phyloP scores from a whole-genome alignment of 2,888 invertebrate species.

The Drosophila cognata region DNA sequence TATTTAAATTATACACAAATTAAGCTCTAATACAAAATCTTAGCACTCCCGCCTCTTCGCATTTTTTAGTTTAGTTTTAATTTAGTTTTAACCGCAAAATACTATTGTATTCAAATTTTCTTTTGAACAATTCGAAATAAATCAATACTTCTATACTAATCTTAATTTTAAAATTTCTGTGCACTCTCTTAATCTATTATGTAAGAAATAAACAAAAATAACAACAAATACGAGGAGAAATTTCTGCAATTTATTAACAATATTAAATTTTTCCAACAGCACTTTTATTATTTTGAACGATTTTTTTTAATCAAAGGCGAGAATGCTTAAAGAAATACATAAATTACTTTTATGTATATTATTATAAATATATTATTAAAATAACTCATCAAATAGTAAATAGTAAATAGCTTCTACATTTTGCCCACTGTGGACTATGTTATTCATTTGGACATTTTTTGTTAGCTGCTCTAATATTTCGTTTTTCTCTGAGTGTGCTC shows the following conservation, averaged over 20 bases:
- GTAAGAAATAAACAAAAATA: background rate
- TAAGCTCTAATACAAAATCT: background rate
- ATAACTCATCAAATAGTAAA: background rate
- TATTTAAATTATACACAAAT: background rate
- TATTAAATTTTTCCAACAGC: background rate
- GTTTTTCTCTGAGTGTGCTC: constrained; percentile 46
- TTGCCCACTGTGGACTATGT: constrained; percentile 31
- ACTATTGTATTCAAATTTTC: background rate
- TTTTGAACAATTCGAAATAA: background rate
- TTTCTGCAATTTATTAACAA: background rate
- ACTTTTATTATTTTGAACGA: background rate
- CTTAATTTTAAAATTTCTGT: background rate
- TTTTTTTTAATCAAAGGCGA: background rate
- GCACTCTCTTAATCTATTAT: background rate
- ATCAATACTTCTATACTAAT: background rate
- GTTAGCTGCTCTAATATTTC: constrained; percentile 58
- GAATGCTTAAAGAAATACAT: background rate
- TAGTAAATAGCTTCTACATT: background rate
- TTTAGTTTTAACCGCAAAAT: background rate
- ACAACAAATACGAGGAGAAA: background rate
- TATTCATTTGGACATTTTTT: constrained; percentile 65
- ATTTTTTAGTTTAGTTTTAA: background rate
- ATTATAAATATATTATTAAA: background rate
- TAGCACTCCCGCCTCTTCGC: background rate
- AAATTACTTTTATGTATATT: background rate